Evolutionary conservation across 2,888 invertebrate species (phyloP).

Genomic region (Willowsia nigromaculata): DNA sequence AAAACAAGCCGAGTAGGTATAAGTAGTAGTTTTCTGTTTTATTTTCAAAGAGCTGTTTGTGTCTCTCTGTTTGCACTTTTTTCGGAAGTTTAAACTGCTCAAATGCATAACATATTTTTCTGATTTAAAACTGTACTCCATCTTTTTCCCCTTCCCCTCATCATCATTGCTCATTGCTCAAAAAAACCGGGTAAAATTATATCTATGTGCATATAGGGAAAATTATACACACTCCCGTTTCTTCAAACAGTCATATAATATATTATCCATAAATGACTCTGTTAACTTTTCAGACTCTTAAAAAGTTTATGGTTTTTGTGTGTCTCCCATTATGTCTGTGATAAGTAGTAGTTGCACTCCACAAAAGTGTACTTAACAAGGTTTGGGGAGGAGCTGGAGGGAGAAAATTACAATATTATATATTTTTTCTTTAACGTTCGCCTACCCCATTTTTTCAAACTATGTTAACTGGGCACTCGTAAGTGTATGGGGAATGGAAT

Average conservation of each 20-base stretch:
- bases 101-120: conserved; percentile 26
- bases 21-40: not conserved
- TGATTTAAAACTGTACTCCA: conserved; percentile 25
- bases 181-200: not conserved
- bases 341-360: conserved; percentile 55
- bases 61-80: not conserved
- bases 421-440: not conserved
- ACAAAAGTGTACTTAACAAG: conserved; percentile 68
- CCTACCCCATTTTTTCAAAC: not conserved
- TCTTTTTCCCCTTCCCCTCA: conserved; percentile 18
- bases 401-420: conserved; percentile 58
- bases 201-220: not conserved
- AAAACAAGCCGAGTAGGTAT: not conserved
- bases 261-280: conserved; percentile 31
- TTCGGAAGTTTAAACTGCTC: conserved; percentile 12
- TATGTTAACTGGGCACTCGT: not conserved
- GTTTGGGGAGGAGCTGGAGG: conserved; percentile 53
- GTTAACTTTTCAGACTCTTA: conserved; percentile 38
- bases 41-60: not conserved
- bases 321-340: conserved; percentile 41
- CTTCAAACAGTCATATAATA: not conserved
- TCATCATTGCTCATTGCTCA: not conserved
- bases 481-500: not conserved
- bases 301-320: conserved; percentile 53
- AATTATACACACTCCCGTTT: not conserved